Conservation (phyloP, 1,140 invertebrate species). For the Panagrolaimus sp. region DNA sequence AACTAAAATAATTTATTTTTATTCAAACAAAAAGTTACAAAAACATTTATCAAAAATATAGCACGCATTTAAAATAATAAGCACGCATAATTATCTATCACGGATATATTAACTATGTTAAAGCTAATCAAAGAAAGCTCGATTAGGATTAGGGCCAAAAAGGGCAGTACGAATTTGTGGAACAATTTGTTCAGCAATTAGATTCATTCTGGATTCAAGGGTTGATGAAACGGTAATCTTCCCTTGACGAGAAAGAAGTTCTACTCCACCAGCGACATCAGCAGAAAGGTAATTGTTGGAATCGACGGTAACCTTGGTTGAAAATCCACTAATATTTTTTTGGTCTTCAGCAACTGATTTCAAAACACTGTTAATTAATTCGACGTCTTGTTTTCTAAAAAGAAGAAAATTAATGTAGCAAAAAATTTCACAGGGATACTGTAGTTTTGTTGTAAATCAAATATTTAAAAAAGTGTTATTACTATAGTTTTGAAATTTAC, state of each 20-base stretch:
- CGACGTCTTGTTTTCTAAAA: constrained; percentile 67
- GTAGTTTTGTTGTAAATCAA: too few species aligned
- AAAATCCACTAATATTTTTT: constrained; percentile 66
- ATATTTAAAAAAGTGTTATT: too few species aligned
- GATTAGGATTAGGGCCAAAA: constrained; percentile 87
- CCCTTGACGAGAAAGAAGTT: constrained; percentile 73
- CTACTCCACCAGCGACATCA: constrained; percentile 82
- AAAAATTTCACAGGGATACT: too few species aligned
- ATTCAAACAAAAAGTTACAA: not conserved
- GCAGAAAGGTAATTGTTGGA: constrained; percentile 66
- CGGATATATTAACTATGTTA: not conserved
- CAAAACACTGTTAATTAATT: constrained; percentile 63
- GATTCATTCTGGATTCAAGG: constrained; percentile 82
- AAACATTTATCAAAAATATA: not conserved
- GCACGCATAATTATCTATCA: not conserved
- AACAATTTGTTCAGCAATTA: constrained; percentile 84
- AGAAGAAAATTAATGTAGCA: not conserved
- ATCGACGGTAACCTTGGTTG: constrained; percentile 50
- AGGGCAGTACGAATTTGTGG: constrained; percentile 85
- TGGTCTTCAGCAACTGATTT: constrained; percentile 68
- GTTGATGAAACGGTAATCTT: constrained; percentile 87
- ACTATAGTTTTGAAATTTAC: too few species aligned
- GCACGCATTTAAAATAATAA: not conserved
- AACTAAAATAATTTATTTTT: not conserved
- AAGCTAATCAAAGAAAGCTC: constrained; percentile 86